Conservation (phyloP, 2,113 vertebrate species). For the Laterallus jamaicensis region DNA sequence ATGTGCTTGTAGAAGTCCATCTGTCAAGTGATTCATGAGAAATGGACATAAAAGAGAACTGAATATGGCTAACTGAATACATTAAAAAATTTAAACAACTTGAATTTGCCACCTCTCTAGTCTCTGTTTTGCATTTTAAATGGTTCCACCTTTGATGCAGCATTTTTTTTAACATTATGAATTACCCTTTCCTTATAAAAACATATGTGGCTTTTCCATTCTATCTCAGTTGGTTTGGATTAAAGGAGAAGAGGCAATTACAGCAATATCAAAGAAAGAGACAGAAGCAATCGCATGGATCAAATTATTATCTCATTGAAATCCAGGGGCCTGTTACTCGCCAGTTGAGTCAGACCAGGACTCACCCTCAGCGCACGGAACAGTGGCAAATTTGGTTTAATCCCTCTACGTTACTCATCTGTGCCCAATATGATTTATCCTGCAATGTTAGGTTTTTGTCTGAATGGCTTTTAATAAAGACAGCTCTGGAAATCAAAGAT, state of each 20-base stretch:
- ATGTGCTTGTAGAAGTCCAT: conserved; percentile 33
- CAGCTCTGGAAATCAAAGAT: not conserved
- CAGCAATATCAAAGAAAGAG: conserved; percentile 54
- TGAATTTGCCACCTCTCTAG: conserved; percentile 32
- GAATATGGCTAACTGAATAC: conserved; percentile 32
- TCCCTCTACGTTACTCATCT: conserved; percentile 9
- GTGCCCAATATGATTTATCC: conserved; percentile 22
- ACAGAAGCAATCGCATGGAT: conserved; percentile 51
- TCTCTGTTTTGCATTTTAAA: conserved; percentile 50
- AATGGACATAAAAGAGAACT: conserved; percentile 51
- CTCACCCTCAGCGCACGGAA: not conserved
- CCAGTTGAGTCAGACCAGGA: conserved; percentile 13
- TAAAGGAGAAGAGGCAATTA: conserved; percentile 54
- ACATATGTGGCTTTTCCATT: conserved; percentile 52
- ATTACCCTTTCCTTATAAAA: conserved; percentile 16
- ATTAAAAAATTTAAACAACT: conserved; percentile 43
- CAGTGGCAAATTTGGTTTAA: conserved; percentile 46
- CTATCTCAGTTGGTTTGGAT: conserved; percentile 57
- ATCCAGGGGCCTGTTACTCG: conserved; percentile 10
- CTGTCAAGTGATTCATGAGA: conserved; percentile 49
- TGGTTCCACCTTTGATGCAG: conserved; percentile 43
- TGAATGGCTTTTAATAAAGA: not conserved
- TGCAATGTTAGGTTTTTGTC: not conserved
- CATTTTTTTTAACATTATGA: conserved; percentile 42
- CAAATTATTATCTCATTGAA: conserved; percentile 63